Percentiles rank a stretch among this genome's conserved stretches.
Evolutionary conservation across 1,140 invertebrate genomes (phyloP).

Genomic region (Dreissena rostriformis): DNA sequence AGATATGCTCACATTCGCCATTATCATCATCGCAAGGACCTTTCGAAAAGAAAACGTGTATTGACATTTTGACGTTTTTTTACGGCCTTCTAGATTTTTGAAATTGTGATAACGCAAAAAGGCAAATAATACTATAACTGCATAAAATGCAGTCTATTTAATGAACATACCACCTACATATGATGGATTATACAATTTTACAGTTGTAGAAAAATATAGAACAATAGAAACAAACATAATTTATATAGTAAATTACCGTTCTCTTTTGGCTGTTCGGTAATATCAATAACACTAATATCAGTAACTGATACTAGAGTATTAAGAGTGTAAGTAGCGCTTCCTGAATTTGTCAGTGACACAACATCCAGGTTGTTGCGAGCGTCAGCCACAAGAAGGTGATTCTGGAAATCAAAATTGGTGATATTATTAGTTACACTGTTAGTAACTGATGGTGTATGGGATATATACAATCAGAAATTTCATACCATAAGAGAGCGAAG

Average conservation of each 20-base stretch:
- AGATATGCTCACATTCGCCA: conserved; percentile 41
- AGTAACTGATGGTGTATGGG: too few relatives aligned
- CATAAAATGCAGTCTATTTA: not conserved
- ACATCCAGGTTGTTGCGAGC: not conserved
- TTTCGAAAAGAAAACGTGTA: not conserved
- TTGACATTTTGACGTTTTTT: too few relatives aligned
- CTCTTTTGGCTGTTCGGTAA: not conserved
- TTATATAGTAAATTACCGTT: not conserved
- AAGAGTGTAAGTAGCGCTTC: not conserved
- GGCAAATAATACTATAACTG: not conserved
- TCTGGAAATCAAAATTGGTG: conserved; percentile 5
- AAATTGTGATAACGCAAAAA: not conserved
- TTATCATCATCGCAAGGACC: conserved; percentile 30
- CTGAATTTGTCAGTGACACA: not conserved
- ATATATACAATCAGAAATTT: too few relatives aligned
- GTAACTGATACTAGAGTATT: not conserved
- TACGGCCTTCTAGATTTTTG: not conserved
- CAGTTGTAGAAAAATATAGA: not conserved
- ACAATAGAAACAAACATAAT: not conserved
- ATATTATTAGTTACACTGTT: too few relatives aligned
- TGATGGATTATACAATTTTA: not conserved
- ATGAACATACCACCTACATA: not conserved
- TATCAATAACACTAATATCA: conserved; percentile 17
- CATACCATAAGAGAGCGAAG: too few relatives aligned
- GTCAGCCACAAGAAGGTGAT: conserved; percentile 12